Base-by-base conservation (phyloP, 2,797 vertebrate species). In the Rhinogobio ventralis region DNA sequence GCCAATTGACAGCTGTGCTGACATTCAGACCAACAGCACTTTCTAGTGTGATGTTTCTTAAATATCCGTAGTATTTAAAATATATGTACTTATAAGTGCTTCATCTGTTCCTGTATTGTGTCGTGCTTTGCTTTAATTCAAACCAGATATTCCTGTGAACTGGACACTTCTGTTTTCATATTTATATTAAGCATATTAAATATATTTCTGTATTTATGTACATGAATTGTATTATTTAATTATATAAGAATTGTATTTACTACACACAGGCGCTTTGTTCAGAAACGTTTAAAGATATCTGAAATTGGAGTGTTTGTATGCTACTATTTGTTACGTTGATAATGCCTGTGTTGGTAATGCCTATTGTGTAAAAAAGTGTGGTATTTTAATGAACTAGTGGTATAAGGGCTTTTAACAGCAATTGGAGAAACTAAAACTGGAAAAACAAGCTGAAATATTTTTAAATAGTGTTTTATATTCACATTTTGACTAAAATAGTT, bases 51-150 rank as follows among this genome's bases (percentile, higher is more conserved):
- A 81, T 72, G 14, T 72, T 72, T 30, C 10, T 69, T 49, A 71
- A 11, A 68, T 79, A 69, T 92, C 92, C 90, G 91, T 93, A 94
- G 92, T 89, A 92, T 89, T 92, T 88, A 88, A 49, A 45, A 55
- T 55, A 55, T 76, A 80, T 81, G 79, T 82, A 39, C 49, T 62
- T 67, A 67, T 11, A 79, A 73, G 74, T 79, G 81, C 57, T 68
- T 79, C 55, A 20, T 79, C 25, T 60, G 67, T 45, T 85, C 33
- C 20, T 66, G 75, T 46, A 67, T 14, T 28, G 75, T 19, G n/a
- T 25, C 36, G 39, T 57, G 36, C 62, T 79, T 79, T 55, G 5
- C 23, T 67, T 79, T 79, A n/a, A n/a, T 67, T 67, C 30, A 67
- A 36, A 15, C 51, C 28, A 49, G 76, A 79, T 72, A 23, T 45